Conservation (phyloP, 2,888 invertebrate genomes). For the Itoplectis maculator region DNA sequence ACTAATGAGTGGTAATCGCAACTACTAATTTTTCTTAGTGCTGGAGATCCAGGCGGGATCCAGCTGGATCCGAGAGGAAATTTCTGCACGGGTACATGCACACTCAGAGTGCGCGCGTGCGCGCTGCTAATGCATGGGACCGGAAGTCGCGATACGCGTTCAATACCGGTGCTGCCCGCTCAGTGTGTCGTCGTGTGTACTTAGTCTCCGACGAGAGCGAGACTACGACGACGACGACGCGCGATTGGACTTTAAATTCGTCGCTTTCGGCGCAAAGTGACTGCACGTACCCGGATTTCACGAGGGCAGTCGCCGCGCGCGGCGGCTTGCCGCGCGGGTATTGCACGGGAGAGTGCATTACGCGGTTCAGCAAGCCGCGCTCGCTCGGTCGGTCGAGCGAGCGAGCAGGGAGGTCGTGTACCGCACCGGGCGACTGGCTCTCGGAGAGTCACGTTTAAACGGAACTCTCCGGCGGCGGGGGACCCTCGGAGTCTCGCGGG, state of each 20-base stretch:
- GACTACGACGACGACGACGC: slow-evolving; percentile 31
- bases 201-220: slow-evolving; percentile 11
- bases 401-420: slow-evolving; percentile 39
- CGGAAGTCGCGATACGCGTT: slow-evolving; percentile 75
- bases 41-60: too few species aligned
- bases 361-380: slow-evolving; percentile 9
- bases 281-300: slow-evolving; percentile 43
- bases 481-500: slow-evolving; percentile 35
- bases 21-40: too few species aligned
- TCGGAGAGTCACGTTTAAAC: slow-evolving; percentile 53
- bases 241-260: slow-evolving; percentile 50
- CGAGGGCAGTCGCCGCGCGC: slow-evolving; percentile 21
- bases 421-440: background rate
- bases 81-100: too few species aligned
- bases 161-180: slow-evolving; percentile 5
- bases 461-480: slow-evolving; percentile 43
- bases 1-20: too few species aligned
- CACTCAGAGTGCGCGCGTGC: too few species aligned
- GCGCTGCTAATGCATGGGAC: slow-evolving; percentile 73
- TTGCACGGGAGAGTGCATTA: slow-evolving; percentile 34
- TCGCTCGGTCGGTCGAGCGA: slow-evolving; percentile 12
- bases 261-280: slow-evolving; percentile 35
- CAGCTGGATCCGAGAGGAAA: too few species aligned
- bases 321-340: too few species aligned
- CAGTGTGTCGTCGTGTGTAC: too few species aligned